Conservation (phyloP, 2,113 vertebrate genomes). For the Platichthys stellatus region DNA sequence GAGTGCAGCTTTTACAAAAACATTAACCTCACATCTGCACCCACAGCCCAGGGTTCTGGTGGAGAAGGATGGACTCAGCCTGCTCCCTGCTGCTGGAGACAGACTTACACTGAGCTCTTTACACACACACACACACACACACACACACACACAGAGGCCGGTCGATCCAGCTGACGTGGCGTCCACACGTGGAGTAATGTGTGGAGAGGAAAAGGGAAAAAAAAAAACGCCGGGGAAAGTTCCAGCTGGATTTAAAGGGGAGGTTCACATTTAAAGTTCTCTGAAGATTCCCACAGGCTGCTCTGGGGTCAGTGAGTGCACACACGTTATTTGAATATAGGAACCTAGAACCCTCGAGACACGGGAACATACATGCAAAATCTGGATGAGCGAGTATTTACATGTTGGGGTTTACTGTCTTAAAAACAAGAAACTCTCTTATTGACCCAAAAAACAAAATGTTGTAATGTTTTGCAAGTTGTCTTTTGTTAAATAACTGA, state of each 20-base stretch:
- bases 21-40: conserved; percentile 29
- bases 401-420: no score
- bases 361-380: not conserved
- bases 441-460: no score
- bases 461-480: no score
- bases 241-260: conserved; percentile 55
- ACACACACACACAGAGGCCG: conserved; percentile 30
- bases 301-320: not conserved
- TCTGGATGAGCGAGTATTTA: no score
- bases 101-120: conserved; percentile 18
- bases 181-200: conserved; percentile 43
- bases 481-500: no score
- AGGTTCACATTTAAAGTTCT: not conserved
- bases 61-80: conserved; percentile 32
- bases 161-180: conserved; percentile 68
- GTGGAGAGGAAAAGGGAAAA: not conserved
- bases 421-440: no score
- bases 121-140: conserved; percentile 23
- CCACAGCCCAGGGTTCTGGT: conserved; percentile 13
- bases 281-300: not conserved
- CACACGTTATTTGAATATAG: not conserved
- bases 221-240: not conserved
- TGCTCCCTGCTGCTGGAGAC: conserved; percentile 39
- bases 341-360: not conserved
- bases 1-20: not conserved